Percentiles rank a stretch among this genome's conserved stretches.
Conservation (phyloP, 2,113 vertebrate species). For the Tapirus terrestris region DNA sequence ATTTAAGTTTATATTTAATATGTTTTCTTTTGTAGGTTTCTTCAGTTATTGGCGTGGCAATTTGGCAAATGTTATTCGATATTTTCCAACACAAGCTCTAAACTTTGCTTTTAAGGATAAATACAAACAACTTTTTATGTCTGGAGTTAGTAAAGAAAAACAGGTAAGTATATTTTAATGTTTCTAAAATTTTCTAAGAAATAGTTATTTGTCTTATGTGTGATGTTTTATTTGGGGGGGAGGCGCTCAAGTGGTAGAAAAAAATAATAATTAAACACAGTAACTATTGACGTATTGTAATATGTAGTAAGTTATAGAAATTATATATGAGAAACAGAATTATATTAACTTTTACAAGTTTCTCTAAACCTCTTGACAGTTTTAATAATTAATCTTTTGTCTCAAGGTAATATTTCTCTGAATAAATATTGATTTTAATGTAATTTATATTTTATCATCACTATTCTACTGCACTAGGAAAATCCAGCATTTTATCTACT, state of each 20-base stretch:
- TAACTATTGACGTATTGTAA: not conserved
- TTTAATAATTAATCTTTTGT: slow-evolving; percentile 31
- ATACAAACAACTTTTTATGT: slow-evolving; percentile 80
- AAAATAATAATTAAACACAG: not conserved
- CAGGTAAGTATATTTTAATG: slow-evolving; percentile 76
- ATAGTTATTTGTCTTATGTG: slow-evolving; percentile 41
- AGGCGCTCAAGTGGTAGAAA: not conserved
- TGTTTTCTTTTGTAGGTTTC: slow-evolving; percentile 74
- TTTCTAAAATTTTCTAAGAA: slow-evolving; percentile 60
- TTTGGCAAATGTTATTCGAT: slow-evolving; percentile 75
- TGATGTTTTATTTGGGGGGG: not conserved
- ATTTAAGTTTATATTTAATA: slow-evolving; percentile 61
- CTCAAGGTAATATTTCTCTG: not conserved
- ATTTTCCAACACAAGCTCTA: slow-evolving; percentile 83
- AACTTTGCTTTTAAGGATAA: slow-evolving; percentile 86
- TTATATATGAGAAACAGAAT: not conserved
- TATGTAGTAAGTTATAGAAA: not conserved
- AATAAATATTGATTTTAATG: slow-evolving; percentile 36
- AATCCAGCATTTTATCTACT: not conserved
- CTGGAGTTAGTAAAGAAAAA: slow-evolving; percentile 81
- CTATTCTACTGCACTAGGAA: not conserved
- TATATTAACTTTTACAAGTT: slow-evolving; percentile 4
- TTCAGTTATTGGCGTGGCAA: slow-evolving; percentile 80
- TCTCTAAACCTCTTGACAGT: not conserved
- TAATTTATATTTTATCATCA: slow-evolving; percentile 9